phyloP scores from a whole-genome alignment of 2,113 vertebrate species.

The Tricholaema leucomelas region DNA sequence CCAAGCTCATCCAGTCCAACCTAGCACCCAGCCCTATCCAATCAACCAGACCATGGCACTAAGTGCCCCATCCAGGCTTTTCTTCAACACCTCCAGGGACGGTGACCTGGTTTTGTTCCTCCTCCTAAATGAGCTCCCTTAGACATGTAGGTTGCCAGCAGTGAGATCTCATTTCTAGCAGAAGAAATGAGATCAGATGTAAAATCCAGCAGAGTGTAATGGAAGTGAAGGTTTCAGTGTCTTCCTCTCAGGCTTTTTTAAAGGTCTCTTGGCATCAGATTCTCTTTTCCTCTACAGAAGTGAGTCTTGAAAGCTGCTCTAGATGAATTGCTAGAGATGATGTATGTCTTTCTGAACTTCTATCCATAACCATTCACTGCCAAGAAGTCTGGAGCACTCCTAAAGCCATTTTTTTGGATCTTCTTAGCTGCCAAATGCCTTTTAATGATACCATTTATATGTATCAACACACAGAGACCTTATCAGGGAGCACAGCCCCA shows the following conservation, averaged over 20 bases:
- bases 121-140: not conserved
- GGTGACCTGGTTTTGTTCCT: not conserved
- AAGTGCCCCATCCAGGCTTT: too few relatives aligned
- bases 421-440: not conserved
- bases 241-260: not conserved
- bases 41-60: too few relatives aligned
- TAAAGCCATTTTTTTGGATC: not conserved
- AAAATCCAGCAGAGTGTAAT: not conserved
- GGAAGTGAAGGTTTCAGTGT: not conserved
- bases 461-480: not conserved
- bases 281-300: not conserved
- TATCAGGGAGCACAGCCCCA: not conserved
- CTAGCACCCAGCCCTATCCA: too few relatives aligned
- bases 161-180: not conserved
- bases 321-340: not conserved
- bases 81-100: too few relatives aligned
- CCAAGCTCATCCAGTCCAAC: too few relatives aligned
- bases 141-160: not conserved
- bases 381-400: slow-evolving; percentile 1
- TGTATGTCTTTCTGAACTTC: not conserved
- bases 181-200: slow-evolving; percentile 11
- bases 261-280: not conserved
- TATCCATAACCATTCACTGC: not conserved
- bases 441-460: not conserved
- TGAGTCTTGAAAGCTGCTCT: not conserved